Percentiles rank a stretch among this genome's conserved stretches.
Evolutionary conservation across 2,113 vertebrate genomes (phyloP).

Genomic region (Albula glossodonta): DNA sequence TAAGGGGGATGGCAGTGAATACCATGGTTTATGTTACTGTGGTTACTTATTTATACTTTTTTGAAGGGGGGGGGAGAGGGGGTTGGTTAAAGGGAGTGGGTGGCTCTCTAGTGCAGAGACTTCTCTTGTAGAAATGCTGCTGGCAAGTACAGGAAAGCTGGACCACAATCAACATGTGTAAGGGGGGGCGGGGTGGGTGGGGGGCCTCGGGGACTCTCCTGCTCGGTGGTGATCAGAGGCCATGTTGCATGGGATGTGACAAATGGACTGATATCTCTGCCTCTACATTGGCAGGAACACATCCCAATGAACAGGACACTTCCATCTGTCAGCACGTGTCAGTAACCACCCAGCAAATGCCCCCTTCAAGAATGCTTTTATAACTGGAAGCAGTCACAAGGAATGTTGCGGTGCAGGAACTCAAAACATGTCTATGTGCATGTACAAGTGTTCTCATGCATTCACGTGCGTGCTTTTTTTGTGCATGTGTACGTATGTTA

Average conservation of each 20-base stretch:
- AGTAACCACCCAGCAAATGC: background rate
- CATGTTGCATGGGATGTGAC: background rate
- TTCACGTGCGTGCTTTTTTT: background rate
- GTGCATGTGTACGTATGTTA: background rate
- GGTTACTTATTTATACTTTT: background rate
- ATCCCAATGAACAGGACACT: background rate
- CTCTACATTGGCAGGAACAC: background rate
- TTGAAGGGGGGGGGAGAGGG: too few species aligned
- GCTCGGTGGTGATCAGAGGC: background rate
- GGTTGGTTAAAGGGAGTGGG: background rate
- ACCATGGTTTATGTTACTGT: background rate
- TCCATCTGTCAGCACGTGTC: background rate
- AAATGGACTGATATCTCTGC: background rate
- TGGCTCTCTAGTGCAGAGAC: background rate
- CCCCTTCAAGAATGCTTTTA: background rate
- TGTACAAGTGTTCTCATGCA: too few species aligned
- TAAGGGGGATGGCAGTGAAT: background rate
- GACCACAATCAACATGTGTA: background rate
- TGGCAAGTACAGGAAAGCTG: background rate
- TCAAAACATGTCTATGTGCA: background rate
- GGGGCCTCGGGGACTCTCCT: background rate
- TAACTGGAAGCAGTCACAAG: background rate
- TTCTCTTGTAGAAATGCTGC: background rate
- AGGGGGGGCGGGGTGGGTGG: background rate
- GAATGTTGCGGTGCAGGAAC: background rate